A percentile compares a stretch with the other conserved stretches of the same genome.
Evolutionary conservation across 2,797 vertebrate species (phyloP).

Genomic region (Chelidonichthys spinosus): DNA sequence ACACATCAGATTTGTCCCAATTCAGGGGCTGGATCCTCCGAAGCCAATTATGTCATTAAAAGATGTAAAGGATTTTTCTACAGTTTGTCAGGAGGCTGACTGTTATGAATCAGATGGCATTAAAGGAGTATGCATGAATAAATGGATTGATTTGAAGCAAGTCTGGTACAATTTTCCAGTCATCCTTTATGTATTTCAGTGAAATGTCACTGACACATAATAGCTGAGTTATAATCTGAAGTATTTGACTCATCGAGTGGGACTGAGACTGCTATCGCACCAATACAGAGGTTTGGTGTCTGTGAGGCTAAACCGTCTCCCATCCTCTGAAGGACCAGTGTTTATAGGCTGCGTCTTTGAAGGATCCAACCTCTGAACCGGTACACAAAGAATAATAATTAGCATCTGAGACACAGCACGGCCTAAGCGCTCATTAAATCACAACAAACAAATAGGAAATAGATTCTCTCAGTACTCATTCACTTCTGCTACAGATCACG

Average conservation of each 20-base stretch:
- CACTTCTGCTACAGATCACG: neutral
- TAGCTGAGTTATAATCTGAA: conserved; percentile 9
- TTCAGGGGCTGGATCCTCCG: neutral
- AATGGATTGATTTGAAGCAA: neutral
- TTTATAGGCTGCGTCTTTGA: conserved; percentile 5
- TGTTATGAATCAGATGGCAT: conserved; percentile 1
- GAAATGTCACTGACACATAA: conserved; percentile 3
- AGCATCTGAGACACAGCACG: neutral
- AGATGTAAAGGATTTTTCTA: neutral
- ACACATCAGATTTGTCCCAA: neutral
- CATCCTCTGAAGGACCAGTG: neutral
- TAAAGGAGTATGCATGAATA: neutral
- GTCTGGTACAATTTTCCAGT: neutral
- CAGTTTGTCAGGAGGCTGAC: neutral
- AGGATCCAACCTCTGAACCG: conserved; percentile 18
- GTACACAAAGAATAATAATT: conserved; percentile 25
- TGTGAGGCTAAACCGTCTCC: neutral
- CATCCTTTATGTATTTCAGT: neutral
- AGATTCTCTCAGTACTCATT: conserved; percentile 3
- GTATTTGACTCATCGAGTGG: conserved; percentile 4
- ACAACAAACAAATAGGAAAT: neutral
- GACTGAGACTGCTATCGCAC: neutral
- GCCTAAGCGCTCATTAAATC: neutral
- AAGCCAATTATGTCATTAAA: neutral
- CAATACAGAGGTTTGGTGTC: neutral